phyloP scores from a whole-genome alignment of 2,797 vertebrate genomes.

The Serranus cabrilla region DNA sequence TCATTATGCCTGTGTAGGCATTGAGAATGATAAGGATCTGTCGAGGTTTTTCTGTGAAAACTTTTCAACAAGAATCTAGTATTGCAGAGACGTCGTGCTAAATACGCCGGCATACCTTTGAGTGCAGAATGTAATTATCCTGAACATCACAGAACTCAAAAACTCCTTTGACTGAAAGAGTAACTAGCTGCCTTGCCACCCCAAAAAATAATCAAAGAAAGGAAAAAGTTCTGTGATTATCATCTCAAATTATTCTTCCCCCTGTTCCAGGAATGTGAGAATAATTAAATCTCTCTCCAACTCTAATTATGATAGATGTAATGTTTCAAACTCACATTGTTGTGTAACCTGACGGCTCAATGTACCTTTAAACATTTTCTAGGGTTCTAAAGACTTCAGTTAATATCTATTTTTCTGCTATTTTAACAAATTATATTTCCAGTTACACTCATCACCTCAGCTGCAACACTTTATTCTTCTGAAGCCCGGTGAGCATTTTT shows the following conservation, averaged over 20 bases:
- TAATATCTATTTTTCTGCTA: neutral
- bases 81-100: conserved; percentile 16
- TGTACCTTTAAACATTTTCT: conserved; percentile 4
- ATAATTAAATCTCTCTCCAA: conserved; percentile 14
- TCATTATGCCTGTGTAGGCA: conserved; percentile 35
- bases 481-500: neutral
- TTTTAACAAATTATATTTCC: conserved; percentile 1
- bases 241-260: conserved; percentile 47
- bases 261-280: conserved; percentile 3
- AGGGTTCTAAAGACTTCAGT: conserved; percentile 4
- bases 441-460: conserved; percentile 12
- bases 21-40: conserved; percentile 30
- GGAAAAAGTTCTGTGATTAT: conserved; percentile 40
- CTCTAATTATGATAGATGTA: conserved; percentile 28
- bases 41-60: conserved; percentile 28
- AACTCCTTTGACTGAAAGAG: conserved; percentile 21
- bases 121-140: conserved; percentile 49
- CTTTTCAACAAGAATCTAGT: conserved; percentile 17
- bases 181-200: conserved; percentile 1
- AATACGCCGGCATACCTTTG: conserved; percentile 27
- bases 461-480: neutral
- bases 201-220: conserved; percentile 38
- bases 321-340: conserved; percentile 23
- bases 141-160: conserved; percentile 32
- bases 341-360: conserved; percentile 5